Evolutionary conservation across 35 echinoderm and acorn worm species (phyloP).

Genomic region (Apostichopus japonicus): DNA sequence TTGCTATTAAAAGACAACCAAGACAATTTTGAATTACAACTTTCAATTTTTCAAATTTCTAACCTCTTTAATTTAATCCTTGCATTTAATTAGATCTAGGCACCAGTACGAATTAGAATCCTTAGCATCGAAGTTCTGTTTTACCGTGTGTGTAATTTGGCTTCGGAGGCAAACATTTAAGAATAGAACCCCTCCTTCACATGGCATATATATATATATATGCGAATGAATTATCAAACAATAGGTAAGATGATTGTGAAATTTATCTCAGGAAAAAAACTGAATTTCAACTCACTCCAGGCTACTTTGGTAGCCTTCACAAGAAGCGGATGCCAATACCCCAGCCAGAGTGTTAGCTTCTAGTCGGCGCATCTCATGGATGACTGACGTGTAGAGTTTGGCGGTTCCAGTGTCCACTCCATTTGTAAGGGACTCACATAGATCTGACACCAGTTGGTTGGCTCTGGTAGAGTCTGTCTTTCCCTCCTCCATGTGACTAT

Average conservation of each 20-base stretch:
- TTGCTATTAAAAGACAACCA: too few species aligned
- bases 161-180: too few species aligned
- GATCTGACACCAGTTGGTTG: constrained; percentile 11
- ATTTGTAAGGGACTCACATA: constrained; percentile 28
- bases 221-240: neutral
- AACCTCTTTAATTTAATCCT: too few species aligned
- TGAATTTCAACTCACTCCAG: constrained; percentile 16
- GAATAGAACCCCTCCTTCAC: too few species aligned
- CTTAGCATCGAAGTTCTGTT: too few species aligned
- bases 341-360: constrained; percentile 25
- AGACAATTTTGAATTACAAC: too few species aligned
- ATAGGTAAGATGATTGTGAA: neutral
- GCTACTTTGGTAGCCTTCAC: neutral
- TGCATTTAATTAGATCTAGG: too few species aligned
- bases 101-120: too few species aligned
- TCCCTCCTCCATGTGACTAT: neutral
- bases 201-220: too few species aligned
- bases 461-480: constrained; percentile 25
- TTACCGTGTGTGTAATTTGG: too few species aligned
- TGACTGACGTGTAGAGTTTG: constrained; percentile 55
- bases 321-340: neutral
- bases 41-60: too few species aligned
- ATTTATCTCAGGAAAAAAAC: neutral
- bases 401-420: constrained; percentile 57
- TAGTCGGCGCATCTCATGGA: constrained; percentile 60